Conservation (phyloP, 2,888 invertebrate species). For the Drosophila antonietae region DNA sequence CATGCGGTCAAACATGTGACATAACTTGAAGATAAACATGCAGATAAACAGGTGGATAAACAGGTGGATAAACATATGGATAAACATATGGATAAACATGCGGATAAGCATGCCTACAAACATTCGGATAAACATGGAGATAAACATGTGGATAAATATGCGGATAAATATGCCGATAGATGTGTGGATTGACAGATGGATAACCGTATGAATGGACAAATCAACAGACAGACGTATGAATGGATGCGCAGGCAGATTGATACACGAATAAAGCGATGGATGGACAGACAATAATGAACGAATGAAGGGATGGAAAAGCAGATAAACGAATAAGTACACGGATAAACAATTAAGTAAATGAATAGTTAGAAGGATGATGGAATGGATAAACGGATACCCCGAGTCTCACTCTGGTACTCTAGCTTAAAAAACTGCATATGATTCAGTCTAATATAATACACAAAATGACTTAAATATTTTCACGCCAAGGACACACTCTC, state of each 20-base stretch:
- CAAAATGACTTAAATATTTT: too few species aligned
- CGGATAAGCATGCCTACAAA: too few species aligned
- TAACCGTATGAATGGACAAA: too few species aligned
- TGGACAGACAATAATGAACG: background rate
- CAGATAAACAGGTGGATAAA: background rate
- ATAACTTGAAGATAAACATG: background rate
- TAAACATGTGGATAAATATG: background rate
- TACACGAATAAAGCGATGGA: background rate
- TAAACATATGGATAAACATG: too few species aligned
- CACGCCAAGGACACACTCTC: background rate
- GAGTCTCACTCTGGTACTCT: background rate
- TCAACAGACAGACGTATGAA: background rate
- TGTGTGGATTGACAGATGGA: too few species aligned
- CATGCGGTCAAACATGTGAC: background rate
- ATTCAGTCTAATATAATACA: background rate
- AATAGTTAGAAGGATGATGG: too few species aligned
- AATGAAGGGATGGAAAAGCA: background rate
- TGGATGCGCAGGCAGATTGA: background rate
- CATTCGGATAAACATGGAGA: background rate
- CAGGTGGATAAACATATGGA: background rate
- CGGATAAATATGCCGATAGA: background rate
- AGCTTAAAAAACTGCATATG: background rate
- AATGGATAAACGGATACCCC: background rate
- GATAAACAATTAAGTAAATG: background rate
- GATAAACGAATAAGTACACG: background rate